phyloP scores from a whole-genome alignment of 2,888 invertebrate species.

The Ochropleura plecta region DNA sequence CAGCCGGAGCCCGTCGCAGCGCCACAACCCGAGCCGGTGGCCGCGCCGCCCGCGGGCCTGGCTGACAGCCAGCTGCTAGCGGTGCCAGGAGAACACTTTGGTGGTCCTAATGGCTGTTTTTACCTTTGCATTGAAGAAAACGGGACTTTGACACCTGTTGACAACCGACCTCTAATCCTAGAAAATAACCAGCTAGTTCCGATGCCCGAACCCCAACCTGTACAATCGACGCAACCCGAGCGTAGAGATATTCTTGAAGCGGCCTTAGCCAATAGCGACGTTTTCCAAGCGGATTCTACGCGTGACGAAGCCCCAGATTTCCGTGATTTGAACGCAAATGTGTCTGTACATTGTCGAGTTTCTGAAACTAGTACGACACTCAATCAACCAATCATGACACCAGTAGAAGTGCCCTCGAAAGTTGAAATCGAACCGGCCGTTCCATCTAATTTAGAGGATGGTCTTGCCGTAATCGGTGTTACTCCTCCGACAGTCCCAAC shows the following conservation, averaged over 20 bases:
- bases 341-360: conserved; percentile 91
- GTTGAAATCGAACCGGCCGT: conserved; percentile 77
- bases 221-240: conserved; percentile 78
- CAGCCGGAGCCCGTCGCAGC: conserved; percentile 68
- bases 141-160: conserved; percentile 93
- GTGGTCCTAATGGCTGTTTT: conserved; percentile 93
- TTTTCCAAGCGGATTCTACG: conserved; percentile 91
- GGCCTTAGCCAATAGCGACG: conserved; percentile 94
- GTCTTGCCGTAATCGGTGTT: conserved; percentile 91
- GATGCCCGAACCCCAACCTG: conserved; percentile 80
- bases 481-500: conserved; percentile 91
- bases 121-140: conserved; percentile 94
- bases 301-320: conserved; percentile 91
- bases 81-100: conserved; percentile 93
- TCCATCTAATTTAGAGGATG: conserved; percentile 87
- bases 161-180: conserved; percentile 92
- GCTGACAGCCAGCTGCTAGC: conserved; percentile 93
- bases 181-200: conserved; percentile 88
- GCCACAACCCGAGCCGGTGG: conserved; percentile 67
- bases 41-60: conserved; percentile 75
- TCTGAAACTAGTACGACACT: conserved; percentile 94
- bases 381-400: conserved; percentile 96
- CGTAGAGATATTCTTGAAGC: conserved; percentile 94
- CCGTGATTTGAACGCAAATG: conserved; percentile 90
- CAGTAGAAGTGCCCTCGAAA: conserved; percentile 93